Evolutionary conservation across 92 coral and sea anemone species (phyloP).

Genomic region (Actinostola sp.): DNA sequence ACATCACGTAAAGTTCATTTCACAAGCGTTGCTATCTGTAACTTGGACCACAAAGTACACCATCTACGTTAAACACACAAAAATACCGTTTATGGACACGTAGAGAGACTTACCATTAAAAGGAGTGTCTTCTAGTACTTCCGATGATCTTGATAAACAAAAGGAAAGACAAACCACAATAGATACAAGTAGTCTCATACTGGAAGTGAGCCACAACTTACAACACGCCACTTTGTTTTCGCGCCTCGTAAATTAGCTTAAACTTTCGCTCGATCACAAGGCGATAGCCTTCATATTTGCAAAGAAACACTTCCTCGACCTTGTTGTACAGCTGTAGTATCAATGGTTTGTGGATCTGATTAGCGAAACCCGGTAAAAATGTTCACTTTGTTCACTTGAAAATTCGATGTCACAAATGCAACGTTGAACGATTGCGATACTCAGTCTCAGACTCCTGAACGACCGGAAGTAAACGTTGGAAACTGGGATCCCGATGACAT

Average conservation of each 20-base stretch:
- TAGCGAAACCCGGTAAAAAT: not conserved
- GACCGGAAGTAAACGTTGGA: not conserved
- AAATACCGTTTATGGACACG: too few species aligned
- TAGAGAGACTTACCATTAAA: conserved; percentile 20
- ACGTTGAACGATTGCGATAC: not conserved
- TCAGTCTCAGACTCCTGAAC: not conserved
- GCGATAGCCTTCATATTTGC: not conserved
- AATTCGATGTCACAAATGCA: not conserved
- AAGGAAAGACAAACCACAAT: not conserved
- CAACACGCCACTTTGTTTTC: conserved; percentile 6
- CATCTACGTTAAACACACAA: too few species aligned
- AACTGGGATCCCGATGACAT: not conserved
- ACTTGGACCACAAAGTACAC: too few species aligned
- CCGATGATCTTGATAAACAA: not conserved
- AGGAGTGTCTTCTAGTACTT: not conserved
- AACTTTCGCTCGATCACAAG: not conserved
- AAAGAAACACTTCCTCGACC: not conserved
- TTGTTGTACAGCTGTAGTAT: not conserved
- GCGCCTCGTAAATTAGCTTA: not conserved
- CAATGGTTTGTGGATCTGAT: not conserved
- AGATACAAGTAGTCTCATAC: conserved; percentile 1
- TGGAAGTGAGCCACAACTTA: not conserved
- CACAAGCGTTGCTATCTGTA: too few species aligned
- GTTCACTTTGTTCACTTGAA: not conserved
- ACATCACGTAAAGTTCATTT: too few species aligned